A percentile compares a stretch with the other conserved stretches of the same genome.
phyloP scores from a whole-genome alignment of 2,113 vertebrate species.

The Tragelaphus scriptus region DNA sequence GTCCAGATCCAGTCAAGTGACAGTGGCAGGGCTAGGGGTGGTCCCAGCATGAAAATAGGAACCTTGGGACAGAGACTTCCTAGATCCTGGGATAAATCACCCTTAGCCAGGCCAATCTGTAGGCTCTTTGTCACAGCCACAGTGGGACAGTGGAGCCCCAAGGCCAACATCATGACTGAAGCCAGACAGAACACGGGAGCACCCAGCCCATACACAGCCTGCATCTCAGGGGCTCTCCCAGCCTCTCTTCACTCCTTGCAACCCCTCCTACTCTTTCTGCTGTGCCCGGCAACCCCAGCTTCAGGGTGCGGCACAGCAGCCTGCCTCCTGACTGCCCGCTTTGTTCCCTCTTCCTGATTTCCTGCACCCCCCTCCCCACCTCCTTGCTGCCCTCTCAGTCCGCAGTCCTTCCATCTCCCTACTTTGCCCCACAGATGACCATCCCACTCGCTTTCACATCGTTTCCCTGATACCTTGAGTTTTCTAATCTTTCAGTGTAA shows the following conservation, averaged over 20 bases:
- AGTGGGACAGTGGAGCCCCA: background rate
- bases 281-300: background rate
- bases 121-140: background rate
- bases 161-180: background rate
- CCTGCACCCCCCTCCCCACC: background rate
- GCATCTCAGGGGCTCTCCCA: background rate
- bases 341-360: background rate
- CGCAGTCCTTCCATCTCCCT: background rate
- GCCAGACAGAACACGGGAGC: background rate
- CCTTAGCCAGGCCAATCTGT: background rate
- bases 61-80: background rate
- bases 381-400: background rate
- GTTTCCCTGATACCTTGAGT: background rate
- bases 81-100: background rate
- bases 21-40: background rate
- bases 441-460: background rate
- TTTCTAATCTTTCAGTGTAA: background rate
- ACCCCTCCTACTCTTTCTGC: background rate
- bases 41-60: background rate
- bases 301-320: background rate
- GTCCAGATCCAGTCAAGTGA: background rate
- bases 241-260: background rate
- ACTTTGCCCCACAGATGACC: background rate
- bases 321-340: background rate
- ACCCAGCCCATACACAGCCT: background rate